Evolutionary conservation across 2,113 vertebrate species (phyloP), one percentile per base, ranked within the genome.

Genomic region (Tinamus guttatus): DNA sequence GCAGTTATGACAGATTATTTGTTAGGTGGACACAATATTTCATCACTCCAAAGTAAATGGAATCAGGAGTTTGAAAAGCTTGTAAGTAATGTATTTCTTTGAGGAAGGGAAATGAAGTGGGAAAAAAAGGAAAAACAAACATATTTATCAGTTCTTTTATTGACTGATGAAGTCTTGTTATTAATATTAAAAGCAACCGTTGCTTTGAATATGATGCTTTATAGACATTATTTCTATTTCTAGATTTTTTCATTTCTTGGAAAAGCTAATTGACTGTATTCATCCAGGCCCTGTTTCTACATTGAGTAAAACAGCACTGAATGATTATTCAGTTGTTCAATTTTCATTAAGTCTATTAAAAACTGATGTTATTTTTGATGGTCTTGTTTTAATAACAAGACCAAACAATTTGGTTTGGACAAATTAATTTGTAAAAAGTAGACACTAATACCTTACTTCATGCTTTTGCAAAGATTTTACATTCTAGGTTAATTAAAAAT

Each of bases 401-500:
- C n/a, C n/a, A 93, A 6, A 14, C 21, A 15, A 22, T 64, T 94
- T 95, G n/a, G 27, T 87, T 78, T 38, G 30, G 27, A 67, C 13
- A 82, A 93, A 93, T 91, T 95, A 87, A 83, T 95, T 87, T 89
- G 34, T 56, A 45, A 43, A 90, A 94, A 83, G 6, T 87, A 91
- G 81, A 70, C 41, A 70, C 34, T 73, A 89, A 89, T 90, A 88
- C 30, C n/a, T 73, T 80, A 83, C 59, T 24, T 90, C 49, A 85
- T 68, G 82, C 11, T 81, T 51, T 49, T 83, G 30, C 56, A 93
- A 75, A 28, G 51, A 70, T 91, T 93, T 95, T 85, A 93, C 40
- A 68, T 56, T n/a, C 25, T 67, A 54, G 68, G 34, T 95, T 96
- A 96, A 95, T 94, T 95, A 89, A 74, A 91, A 95, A 85, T 89